phyloP scores from a whole-genome alignment of 1,140 invertebrate genomes.

The Uloborus diversus region DNA sequence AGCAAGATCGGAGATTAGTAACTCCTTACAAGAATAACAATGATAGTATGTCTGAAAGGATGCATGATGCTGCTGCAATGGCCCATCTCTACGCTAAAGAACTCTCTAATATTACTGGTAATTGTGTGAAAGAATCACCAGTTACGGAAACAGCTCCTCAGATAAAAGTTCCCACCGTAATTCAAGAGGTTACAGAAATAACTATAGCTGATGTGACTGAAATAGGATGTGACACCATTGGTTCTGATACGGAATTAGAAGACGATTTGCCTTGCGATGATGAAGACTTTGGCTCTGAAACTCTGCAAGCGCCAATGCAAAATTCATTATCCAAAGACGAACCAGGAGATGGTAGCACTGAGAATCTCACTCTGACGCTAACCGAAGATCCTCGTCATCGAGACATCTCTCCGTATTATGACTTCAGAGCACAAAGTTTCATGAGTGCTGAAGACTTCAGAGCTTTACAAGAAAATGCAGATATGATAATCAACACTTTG shows the following conservation, averaged over 20 bases:
- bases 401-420: background rate
- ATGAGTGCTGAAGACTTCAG: slow-evolving; percentile 67
- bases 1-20: background rate
- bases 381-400: background rate
- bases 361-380: slow-evolving; percentile 35
- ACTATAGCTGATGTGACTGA: slow-evolving; percentile 70
- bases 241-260: slow-evolving; percentile 68
- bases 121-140: slow-evolving; percentile 62
- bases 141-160: slow-evolving; percentile 70
- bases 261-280: slow-evolving; percentile 61
- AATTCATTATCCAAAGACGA: slow-evolving; percentile 2
- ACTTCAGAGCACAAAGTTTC: slow-evolving; percentile 1
- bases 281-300: slow-evolving; percentile 37
- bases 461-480: slow-evolving; percentile 67
- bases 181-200: slow-evolving; percentile 71
- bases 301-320: slow-evolving; percentile 3
- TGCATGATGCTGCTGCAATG: slow-evolving; percentile 60
- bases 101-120: slow-evolving; percentile 48
- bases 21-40: background rate
- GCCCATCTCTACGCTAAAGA: slow-evolving; percentile 60
- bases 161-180: slow-evolving; percentile 72
- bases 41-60: slow-evolving; percentile 53
- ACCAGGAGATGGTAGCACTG: slow-evolving; percentile 34
- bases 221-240: slow-evolving; percentile 67
- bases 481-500: slow-evolving; percentile 69